These are phyloP conservation scores for Hoplodrina blanda DNA, from an alignment of 2,888 invertebrate species.

Conservation along the genomic window DNA sequence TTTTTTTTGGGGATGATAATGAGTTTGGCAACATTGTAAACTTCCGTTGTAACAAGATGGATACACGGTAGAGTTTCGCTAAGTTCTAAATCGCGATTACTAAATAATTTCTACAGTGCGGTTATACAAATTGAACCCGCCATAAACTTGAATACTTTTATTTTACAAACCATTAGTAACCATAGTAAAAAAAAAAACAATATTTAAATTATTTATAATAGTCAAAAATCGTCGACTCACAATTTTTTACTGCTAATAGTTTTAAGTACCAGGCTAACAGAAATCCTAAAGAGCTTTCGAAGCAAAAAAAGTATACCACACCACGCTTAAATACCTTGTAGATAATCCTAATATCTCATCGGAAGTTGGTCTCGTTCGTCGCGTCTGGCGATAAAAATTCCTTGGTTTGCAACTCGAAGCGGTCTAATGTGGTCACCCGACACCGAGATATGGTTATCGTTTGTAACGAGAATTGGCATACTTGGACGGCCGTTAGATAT, in stretches of 20 bases:
- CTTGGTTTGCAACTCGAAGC: conserved; percentile 71
- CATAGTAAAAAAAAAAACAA: too few relatives aligned
- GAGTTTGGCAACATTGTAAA: background rate
- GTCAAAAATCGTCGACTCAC: background rate
- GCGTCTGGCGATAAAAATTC: conserved; percentile 74
- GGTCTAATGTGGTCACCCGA: conserved; percentile 66
- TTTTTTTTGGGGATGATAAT: too few relatives aligned
- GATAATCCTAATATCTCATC: conserved; percentile 63
- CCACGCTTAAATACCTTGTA: conserved; percentile 50
- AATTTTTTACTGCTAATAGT: background rate
- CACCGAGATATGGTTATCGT: conserved; percentile 68
- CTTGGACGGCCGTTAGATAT: conserved; percentile 66
- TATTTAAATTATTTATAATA: too few relatives aligned
- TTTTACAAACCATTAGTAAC: too few relatives aligned
- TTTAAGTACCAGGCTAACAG: conserved; percentile 49
- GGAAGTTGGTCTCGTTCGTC: conserved; percentile 62
- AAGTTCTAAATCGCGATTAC: background rate
- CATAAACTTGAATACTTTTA: too few relatives aligned
- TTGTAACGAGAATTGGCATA: conserved; percentile 68
- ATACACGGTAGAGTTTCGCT: background rate
- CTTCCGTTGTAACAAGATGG: background rate
- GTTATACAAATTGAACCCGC: too few relatives aligned
- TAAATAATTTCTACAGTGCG: background rate
- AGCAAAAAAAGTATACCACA: conserved; percentile 41
- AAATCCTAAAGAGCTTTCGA: conserved; percentile 34